Base-by-base conservation (phyloP, 2,113 vertebrate species). In the Corvus hawaiiensis region DNA sequence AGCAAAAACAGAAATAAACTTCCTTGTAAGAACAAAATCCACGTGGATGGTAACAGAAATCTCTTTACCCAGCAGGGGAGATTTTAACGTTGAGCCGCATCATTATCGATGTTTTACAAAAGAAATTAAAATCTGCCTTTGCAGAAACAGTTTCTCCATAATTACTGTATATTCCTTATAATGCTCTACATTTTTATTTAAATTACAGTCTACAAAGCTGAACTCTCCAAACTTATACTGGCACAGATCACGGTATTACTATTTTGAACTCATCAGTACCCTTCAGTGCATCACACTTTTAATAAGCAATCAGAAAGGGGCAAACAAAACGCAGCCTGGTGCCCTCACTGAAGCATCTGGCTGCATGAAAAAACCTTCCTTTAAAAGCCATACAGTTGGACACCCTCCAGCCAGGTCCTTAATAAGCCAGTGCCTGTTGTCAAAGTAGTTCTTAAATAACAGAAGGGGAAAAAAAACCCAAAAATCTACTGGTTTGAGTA, bases 401-500 rank as follows among this genome's bases (percentile, higher is more conserved):
- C 32, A 43, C 24, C 37, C 44, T 67, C 27, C 32, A 66, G 35
- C 24, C 41, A 68, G 23, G 9, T 54, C 52, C 28, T 35, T 39
- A 21, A 2, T 18, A 66, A 87, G 21, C 3, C 46, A 81, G 7
- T 9, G 4, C 8, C 54, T 49, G 14, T 8, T 52, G 33, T 43
- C 24, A 44, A 62, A 55, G 43, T 11, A 37, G 21, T 22, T 78
- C 55, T 51, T 59, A 74, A 69, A 33, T 49, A 58, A 84, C 6
- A 35, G 13, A 41, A 41, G 13, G 2, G 4, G 1, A 19, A 9
- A 7, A 20, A 16, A 9, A 8, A 2, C 22, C 48, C 22, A 23
- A 20, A 27, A n/a, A 1, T 2, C 37, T 58, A 23, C 32, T 61
- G 13, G 5, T 54, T 77, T 54, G 1, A 2, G 14, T 24, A 63